Evolutionary conservation across 2,797 vertebrate species (phyloP).

Genomic region (Hippopotamyrus pictus): DNA sequence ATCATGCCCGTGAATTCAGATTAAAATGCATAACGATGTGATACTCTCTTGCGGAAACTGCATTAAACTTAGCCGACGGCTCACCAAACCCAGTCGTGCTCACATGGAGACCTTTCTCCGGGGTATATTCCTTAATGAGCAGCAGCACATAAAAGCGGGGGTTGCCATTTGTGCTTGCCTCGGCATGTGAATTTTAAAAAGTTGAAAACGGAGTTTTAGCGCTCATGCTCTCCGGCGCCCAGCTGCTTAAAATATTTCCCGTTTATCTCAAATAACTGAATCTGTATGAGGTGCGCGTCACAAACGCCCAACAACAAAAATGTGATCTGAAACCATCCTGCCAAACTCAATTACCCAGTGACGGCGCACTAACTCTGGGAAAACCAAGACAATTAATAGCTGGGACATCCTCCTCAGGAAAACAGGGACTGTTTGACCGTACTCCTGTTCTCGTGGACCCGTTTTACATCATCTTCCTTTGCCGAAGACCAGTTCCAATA

Average conservation of each 20-base stretch:
- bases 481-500: not conserved
- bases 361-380: not conserved
- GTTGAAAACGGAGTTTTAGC: not conserved
- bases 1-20: slow-evolving; percentile 16
- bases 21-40: slow-evolving; percentile 37
- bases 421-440: not conserved
- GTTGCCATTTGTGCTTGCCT: not conserved
- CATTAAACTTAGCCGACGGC: slow-evolving; percentile 13
- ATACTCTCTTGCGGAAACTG: slow-evolving; percentile 25
- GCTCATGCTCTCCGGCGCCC: not conserved
- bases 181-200: slow-evolving; percentile 6
- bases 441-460: not conserved
- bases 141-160: not conserved
- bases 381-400: slow-evolving; percentile 1
- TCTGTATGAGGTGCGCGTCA: not conserved
- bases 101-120: not conserved
- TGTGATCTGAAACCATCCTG: not conserved
- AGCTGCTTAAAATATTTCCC: not conserved
- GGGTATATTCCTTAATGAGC: slow-evolving; percentile 14
- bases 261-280: not conserved
- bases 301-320: not conserved
- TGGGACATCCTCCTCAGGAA: not conserved
- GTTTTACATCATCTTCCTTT: not conserved
- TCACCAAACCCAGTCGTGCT: slow-evolving; percentile 8
- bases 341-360: slow-evolving; percentile 3